phyloP scores from a whole-genome alignment of 2,797 vertebrate genomes.

The Lophius americanus region DNA sequence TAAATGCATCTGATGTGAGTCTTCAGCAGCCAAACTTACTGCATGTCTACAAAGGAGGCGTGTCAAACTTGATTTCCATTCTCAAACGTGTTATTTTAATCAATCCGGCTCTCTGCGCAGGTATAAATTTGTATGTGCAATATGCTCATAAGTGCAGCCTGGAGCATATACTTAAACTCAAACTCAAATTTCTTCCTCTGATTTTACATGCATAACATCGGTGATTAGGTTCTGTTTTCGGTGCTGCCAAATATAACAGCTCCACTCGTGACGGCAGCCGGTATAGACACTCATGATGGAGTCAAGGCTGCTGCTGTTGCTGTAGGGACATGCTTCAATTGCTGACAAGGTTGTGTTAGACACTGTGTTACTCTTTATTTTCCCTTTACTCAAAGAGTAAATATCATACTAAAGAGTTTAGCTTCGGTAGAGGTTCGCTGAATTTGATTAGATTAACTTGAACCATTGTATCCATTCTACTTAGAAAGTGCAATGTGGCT shows the following conservation, averaged over 20 bases:
- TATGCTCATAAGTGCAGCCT: background rate
- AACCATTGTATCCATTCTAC: background rate
- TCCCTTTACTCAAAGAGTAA: slow-evolving; percentile 1
- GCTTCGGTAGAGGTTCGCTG: background rate
- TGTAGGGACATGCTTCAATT: slow-evolving; percentile 3
- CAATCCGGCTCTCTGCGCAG: too few relatives aligned
- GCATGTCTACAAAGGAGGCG: background rate
- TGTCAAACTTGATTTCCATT: background rate
- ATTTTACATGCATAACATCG: background rate
- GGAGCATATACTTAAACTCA: background rate
- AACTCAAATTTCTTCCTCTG: background rate
- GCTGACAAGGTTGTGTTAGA: background rate
- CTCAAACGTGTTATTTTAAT: background rate
- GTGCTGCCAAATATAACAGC: background rate
- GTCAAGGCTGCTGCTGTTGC: slow-evolving; percentile 1
- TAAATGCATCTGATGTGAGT: background rate
- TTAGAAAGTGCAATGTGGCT: background rate
- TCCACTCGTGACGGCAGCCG: slow-evolving; percentile 1
- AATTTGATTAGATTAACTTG: background rate
- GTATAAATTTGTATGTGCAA: too few relatives aligned
- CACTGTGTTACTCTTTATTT: background rate
- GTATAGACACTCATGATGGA: background rate
- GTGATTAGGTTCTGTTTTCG: background rate
- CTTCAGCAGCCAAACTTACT: background rate
- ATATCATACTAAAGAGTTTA: background rate